Evolutionary conservation across 2,113 vertebrate genomes (phyloP).

Genomic region (Ceratotherium simum): DNA sequence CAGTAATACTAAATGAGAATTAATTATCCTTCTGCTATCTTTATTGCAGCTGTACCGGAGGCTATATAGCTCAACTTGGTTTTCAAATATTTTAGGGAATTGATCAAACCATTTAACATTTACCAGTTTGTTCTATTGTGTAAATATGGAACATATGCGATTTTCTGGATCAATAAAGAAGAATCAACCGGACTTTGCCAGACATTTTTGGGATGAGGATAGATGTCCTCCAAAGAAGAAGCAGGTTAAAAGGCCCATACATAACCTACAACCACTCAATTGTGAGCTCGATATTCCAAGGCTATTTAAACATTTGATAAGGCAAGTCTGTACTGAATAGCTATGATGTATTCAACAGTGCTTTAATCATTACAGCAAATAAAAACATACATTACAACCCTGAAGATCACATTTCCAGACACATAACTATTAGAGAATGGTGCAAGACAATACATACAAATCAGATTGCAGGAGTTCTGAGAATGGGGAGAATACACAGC

Average conservation of each 20-base stretch:
- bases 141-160: background rate
- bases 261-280: background rate
- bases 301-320: background rate
- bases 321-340: background rate
- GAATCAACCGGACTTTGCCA: background rate
- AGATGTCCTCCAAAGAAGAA: background rate
- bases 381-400: background rate
- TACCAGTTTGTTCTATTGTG: background rate
- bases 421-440: background rate
- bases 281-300: background rate
- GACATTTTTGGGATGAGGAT: background rate
- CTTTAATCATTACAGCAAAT: background rate
- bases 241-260: background rate
- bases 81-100: background rate
- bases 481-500: background rate
- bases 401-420: background rate
- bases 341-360: rapidly evolving
- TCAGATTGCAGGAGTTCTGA: conserved; percentile 10
- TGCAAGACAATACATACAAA: background rate
- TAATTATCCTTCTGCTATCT: background rate
- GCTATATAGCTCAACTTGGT: background rate
- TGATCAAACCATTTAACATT: background rate
- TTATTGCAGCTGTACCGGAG: background rate
- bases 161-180: background rate
- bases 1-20: background rate